Evolutionary conservation across 1,140 invertebrate genomes (phyloP).

Genomic region (Idris sp.): DNA sequence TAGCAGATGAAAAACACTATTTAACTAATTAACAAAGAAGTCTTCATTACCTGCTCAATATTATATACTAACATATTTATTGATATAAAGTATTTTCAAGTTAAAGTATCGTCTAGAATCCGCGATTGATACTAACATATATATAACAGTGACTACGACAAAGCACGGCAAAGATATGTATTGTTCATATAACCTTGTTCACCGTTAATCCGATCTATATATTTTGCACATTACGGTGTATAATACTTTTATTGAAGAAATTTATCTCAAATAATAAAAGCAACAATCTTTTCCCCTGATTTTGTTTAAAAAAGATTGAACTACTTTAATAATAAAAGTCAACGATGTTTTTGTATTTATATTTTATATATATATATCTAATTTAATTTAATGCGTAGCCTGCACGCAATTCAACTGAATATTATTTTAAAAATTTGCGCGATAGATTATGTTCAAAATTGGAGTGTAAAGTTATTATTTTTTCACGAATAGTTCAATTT

Average conservation of each 20-base stretch:
- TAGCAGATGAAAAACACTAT: neutral
- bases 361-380: neutral
- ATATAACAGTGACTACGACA: constrained; percentile 56
- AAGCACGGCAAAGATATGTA: constrained; percentile 62
- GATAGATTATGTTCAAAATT: neutral
- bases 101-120: constrained; percentile 39
- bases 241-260: constrained; percentile 22
- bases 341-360: constrained; percentile 5
- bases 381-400: constrained; percentile 16
- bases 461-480: neutral
- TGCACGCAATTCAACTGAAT: constrained; percentile 21
- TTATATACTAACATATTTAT: constrained; percentile 34
- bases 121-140: constrained; percentile 44
- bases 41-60: constrained; percentile 11
- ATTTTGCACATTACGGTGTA: constrained; percentile 13
- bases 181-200: constrained; percentile 54
- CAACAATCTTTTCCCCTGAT: too few relatives aligned
- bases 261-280: constrained; percentile 3
- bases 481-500: neutral
- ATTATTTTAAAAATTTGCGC: constrained; percentile 18
- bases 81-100: constrained; percentile 34
- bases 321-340: too few relatives aligned
- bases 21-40: constrained; percentile 8
- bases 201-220: constrained; percentile 42
- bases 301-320: too few relatives aligned